These are phyloP conservation scores for Coluber constrictor DNA, from an alignment of 2,797 vertebrate species.

Conservation along the genomic window DNA sequence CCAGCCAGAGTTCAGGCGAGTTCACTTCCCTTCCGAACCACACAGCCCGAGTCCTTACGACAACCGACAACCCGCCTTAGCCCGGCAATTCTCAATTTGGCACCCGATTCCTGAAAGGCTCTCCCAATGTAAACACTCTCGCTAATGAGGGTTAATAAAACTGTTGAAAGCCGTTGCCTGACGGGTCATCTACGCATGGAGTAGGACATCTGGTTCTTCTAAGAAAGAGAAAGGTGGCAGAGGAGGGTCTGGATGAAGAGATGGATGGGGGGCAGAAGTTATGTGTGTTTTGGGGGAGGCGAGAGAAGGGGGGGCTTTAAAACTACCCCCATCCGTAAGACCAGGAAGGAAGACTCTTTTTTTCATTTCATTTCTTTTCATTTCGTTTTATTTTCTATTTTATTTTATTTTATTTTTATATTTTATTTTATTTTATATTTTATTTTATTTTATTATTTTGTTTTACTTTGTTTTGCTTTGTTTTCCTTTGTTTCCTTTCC, in stretches of 20 bases:
- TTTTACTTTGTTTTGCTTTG: too few relatives aligned
- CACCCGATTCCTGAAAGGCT: background rate
- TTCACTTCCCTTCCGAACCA: background rate
- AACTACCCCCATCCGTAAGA: background rate
- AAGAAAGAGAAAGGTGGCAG: background rate
- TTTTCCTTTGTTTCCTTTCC: too few relatives aligned
- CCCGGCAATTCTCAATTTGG: background rate
- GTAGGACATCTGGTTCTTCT: background rate
- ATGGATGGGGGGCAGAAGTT: background rate
- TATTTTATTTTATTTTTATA: too few relatives aligned
- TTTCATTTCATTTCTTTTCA: background rate
- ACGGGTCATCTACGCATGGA: background rate
- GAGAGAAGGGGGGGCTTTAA: background rate
- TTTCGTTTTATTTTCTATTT: too few relatives aligned
- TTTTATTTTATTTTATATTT: too few relatives aligned
- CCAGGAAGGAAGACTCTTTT: background rate
- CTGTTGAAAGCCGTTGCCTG: background rate
- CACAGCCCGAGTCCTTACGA: background rate
- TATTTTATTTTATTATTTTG: too few relatives aligned
- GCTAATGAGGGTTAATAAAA: constrained; percentile 8
- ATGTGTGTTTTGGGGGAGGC: background rate
- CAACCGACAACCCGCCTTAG: background rate
- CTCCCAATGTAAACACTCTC: background rate
- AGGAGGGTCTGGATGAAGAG: background rate
- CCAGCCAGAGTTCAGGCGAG: too few relatives aligned